These are phyloP conservation scores for Diarsia rubi DNA, from an alignment of 2,888 invertebrate genomes.

Conservation along the genomic window DNA sequence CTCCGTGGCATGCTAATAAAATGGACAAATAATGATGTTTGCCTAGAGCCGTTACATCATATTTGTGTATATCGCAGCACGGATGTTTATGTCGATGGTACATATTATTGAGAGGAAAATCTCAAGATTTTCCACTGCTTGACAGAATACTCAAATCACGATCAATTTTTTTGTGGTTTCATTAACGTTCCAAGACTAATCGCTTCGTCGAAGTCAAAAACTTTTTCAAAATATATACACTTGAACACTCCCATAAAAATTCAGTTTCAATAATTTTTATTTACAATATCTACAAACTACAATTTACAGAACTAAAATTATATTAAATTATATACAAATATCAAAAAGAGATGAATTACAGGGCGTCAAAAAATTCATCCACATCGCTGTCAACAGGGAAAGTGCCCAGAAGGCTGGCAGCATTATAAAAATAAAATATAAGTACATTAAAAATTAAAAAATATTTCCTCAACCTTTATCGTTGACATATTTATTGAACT, in stretches of 20 bases:
- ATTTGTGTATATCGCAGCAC: slow-evolving; percentile 65
- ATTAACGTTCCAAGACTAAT: background rate
- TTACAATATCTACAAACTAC: too few species aligned
- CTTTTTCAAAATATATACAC: background rate
- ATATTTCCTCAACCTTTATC: too few species aligned
- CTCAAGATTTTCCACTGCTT: slow-evolving; percentile 46
- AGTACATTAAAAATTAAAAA: too few species aligned
- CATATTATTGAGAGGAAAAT: slow-evolving; percentile 34
- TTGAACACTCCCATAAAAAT: background rate
- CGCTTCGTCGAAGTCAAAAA: background rate
- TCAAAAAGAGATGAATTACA: too few species aligned
- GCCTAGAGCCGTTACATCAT: slow-evolving; percentile 85
- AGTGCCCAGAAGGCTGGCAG: too few species aligned
- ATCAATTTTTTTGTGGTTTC: background rate
- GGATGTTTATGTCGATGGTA: slow-evolving; percentile 23
- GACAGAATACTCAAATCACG: background rate
- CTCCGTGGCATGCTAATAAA: slow-evolving; percentile 79
- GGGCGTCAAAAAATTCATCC: too few species aligned
- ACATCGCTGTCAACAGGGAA: too few species aligned
- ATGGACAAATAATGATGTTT: slow-evolving; percentile 80
- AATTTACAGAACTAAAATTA: too few species aligned
- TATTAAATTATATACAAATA: too few species aligned
- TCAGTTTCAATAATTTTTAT: too few species aligned
- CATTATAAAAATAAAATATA: too few species aligned
- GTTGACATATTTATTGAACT: too few species aligned